Evolutionary conservation across 2,797 vertebrate genomes (phyloP).

Genomic region (Cryptoblepharus egeriae): DNA sequence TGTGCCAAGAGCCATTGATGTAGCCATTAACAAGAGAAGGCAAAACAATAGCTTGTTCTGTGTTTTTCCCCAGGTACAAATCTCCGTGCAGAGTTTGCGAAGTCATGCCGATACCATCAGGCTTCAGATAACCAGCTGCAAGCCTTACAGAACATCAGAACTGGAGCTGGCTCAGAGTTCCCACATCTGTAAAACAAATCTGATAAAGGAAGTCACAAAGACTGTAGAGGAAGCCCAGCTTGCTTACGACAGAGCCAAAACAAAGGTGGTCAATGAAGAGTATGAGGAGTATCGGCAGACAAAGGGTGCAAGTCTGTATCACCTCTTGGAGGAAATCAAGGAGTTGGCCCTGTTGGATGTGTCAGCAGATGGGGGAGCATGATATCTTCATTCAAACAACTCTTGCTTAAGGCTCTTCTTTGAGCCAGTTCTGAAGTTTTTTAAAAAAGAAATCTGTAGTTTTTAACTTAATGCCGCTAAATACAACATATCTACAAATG

Average conservation of each 20-base stretch:
- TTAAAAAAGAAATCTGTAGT: constrained; percentile 13
- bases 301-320: constrained; percentile 85
- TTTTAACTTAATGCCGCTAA: neutral
- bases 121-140: constrained; percentile 85
- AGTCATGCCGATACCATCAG: constrained; percentile 84
- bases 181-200: constrained; percentile 44
- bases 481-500: neutral
- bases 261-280: constrained; percentile 75
- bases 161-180: constrained; percentile 22
- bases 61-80: constrained; percentile 81
- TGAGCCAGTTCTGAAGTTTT: constrained; percentile 58
- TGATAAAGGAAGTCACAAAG: constrained; percentile 88
- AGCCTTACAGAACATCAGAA: constrained; percentile 54
- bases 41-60: neutral
- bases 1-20: too few species aligned
- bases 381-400: neutral
- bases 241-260: constrained; percentile 73
- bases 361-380: constrained; percentile 45
- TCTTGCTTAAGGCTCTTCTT: fast-evolving
- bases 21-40: neutral
- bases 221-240: constrained; percentile 83
- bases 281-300: constrained; percentile 88
- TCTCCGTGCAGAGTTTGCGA: constrained; percentile 80
- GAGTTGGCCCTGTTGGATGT: constrained; percentile 88
- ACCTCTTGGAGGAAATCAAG: constrained; percentile 89